Conservation (phyloP, 2,797 vertebrate genomes). For the Austrolebias charrua region DNA sequence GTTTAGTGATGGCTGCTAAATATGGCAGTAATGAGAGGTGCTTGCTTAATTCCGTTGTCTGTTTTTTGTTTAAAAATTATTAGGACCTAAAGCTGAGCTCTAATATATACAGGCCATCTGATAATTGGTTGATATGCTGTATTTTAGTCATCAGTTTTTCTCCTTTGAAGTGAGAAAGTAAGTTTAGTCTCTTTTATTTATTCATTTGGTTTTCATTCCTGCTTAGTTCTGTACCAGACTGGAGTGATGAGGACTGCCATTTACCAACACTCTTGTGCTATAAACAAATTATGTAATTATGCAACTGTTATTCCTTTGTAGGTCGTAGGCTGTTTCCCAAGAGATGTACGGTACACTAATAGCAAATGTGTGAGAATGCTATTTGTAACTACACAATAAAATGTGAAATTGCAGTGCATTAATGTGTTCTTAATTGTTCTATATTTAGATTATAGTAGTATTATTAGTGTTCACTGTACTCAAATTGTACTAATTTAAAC, state of each 20-base stretch:
- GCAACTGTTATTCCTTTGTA: conserved; percentile 9
- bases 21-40: conserved; percentile 45
- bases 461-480: conserved; percentile 16
- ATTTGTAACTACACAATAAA: conserved; percentile 29
- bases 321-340: conserved; percentile 30
- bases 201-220: too few relatives aligned
- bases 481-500: too few relatives aligned
- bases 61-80: conserved; percentile 11
- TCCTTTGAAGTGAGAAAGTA: neutral
- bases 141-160: neutral
- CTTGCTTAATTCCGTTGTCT: conserved; percentile 31
- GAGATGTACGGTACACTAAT: conserved; percentile 12
- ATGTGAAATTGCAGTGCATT: conserved; percentile 21
- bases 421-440: conserved; percentile 20
- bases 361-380: conserved; percentile 6
- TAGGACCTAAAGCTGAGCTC: conserved; percentile 9
- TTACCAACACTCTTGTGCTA: neutral
- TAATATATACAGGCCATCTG: conserved; percentile 8
- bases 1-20: conserved; percentile 60
- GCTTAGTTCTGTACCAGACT: too few relatives aligned
- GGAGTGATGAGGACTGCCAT: neutral
- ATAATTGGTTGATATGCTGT: too few relatives aligned
- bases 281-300: neutral
- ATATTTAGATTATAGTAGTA: conserved; percentile 21
- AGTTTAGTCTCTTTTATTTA: neutral